Evolutionary conservation across 1,140 invertebrate genomes (phyloP), one percentile per base, ranked within the genome.

Genomic region (Euura saliciscinereae): DNA sequence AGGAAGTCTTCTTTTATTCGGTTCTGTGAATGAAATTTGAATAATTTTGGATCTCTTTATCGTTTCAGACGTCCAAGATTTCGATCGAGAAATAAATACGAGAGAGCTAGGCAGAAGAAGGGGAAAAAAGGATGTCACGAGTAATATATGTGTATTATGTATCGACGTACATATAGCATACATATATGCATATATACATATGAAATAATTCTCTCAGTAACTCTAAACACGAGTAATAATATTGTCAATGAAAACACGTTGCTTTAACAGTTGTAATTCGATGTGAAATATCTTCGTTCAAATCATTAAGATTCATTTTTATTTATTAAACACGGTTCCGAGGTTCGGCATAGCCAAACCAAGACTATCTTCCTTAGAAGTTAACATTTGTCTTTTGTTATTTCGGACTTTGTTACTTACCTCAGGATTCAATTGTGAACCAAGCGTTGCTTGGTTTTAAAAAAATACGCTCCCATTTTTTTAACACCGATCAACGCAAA

Each of bases 301-400:
- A 28, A 28, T 28, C 28, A 6, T n/a, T 59, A 59, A n/a, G 6
- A 8, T 59, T 59, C 51, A n/a, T 59, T 59, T 59, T 59, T 28
- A 67, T 43, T 67, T 67, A 67, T 67, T 67, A 67, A 67, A 67
- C 66, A 67, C 66, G 66, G 66, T 67, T 67, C 42, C 43, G 42
- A 42, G 42, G 13, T 42, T 67, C 13, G 42, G 10, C 10, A 44
- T 10, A 42, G 66, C 42, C 43, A 28, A 7, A 67, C 7, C 8
- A 59, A 3, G 2, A 59, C n/a, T n/a, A n/a, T n/a, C n/a, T 4
- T 59, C 51, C 5, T 8, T 5, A 59, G 51, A n/a, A n/a, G n/a
- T n/a, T n/a, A n/a, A n/a, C n/a, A n/a, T n/a, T n/a, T n/a, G n/a
- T n/a, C 28, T 59, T 59, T n/a, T 59, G 51, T 3, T 11, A 11